Evolutionary conservation across 2,797 vertebrate genomes (phyloP), one percentile per base, ranked within the genome.

Genomic region (Meda fulgida): DNA sequence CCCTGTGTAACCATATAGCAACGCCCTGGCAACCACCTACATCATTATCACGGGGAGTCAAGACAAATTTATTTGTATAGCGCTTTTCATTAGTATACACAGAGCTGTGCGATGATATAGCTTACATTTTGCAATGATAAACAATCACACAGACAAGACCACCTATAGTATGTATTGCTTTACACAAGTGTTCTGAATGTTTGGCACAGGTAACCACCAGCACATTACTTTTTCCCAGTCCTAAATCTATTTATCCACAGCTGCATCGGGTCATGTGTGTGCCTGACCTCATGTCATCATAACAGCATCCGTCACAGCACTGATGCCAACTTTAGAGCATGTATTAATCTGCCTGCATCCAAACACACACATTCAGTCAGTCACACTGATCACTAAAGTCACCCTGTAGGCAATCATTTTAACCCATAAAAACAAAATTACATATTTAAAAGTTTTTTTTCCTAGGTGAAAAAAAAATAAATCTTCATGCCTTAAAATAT

Each of bases 291-390:
- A 34, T 6, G n/a, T 63, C n/a, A 29, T 63, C n/a, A 60, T 10
- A 2, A 60, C n/a, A 26, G 29, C 58, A 91, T 78, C 86, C 16
- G 3, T 48, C 26, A 5, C 63, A 58, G 36, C 48, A 4, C n/a
- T 75, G 36, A 87, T 80, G 76, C 87, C 10, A 91, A 89, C 86
- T 91, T 92, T 89, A 93, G 90, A 90, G 66, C 81, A 84, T 78
- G 84, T 80, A 88, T 83, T 92, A 93, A 94, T 93, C 93, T 86
- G n/a, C 14, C 31, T 3, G 21, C 51, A 29, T 43, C 55, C 36
- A 75, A 40, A 58, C 51, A 40, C 58, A 77, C 31, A 55, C 31
- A 77, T 10, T 18, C 11, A 46, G 13, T 14, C 13, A 46, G 21
- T 48, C n/a, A 10, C 14, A 72, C 14, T 18, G n/a, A 72, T 71